Percentiles rank a stretch among this genome's conserved stretches.
phyloP scores from a whole-genome alignment of 1,140 invertebrate species.

The Sarcophaga peregrina region DNA sequence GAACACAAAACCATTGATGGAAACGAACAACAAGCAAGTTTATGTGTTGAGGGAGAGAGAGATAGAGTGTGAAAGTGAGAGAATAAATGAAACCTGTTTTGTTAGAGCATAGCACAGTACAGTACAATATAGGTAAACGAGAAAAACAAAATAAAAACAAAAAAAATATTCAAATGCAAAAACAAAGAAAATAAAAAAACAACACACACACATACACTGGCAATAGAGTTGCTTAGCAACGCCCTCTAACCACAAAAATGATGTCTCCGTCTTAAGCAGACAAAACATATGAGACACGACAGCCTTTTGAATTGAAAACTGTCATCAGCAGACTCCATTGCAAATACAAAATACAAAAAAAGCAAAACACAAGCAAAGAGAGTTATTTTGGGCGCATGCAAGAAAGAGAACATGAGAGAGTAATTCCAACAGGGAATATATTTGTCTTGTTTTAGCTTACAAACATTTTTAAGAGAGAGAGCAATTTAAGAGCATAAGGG shows the following conservation, averaged over 20 bases:
- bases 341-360: conserved; percentile 46
- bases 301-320: conserved; percentile 48
- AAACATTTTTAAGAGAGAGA: background rate
- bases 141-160: conserved; percentile 13
- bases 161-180: conserved; percentile 2
- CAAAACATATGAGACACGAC: conserved; percentile 44
- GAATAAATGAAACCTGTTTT: background rate
- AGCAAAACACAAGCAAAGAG: conserved; percentile 32
- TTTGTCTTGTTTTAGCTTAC: background rate
- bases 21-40: background rate
- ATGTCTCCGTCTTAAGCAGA: conserved; percentile 43
- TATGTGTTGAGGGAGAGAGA: background rate
- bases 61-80: background rate
- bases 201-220: conserved; percentile 34
- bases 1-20: background rate
- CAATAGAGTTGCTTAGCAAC: conserved; percentile 64
- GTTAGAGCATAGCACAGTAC: background rate
- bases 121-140: background rate
- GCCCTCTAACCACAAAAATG: conserved; percentile 55
- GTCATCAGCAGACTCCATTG: conserved; percentile 64
- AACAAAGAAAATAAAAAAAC: conserved; percentile 13
- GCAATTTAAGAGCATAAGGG: background rate
- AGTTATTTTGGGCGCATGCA: background rate
- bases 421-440: background rate
- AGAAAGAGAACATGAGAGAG: background rate